Evolutionary conservation across 2,113 vertebrate species (phyloP).

Genomic region (Ariopsis seemanni): DNA sequence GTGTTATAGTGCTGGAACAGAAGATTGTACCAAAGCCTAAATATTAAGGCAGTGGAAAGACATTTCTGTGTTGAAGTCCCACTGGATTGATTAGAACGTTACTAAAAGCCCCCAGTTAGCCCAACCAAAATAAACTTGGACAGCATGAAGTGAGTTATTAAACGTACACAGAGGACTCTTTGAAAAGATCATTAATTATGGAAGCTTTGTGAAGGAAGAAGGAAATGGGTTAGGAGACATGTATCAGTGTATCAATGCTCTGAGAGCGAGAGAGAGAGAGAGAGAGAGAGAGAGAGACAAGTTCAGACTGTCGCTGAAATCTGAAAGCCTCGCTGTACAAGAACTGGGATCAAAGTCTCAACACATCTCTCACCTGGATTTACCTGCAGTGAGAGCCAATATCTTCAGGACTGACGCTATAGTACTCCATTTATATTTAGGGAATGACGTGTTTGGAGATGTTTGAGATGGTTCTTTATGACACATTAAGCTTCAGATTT

Average conservation of each 20-base stretch:
- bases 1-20: constrained; percentile 28
- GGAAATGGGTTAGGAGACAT: background rate
- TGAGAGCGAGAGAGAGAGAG: background rate
- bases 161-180: constrained; percentile 34
- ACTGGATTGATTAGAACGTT: constrained; percentile 32
- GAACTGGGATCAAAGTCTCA: constrained; percentile 29
- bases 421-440: background rate
- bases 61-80: constrained; percentile 12
- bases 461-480: background rate
- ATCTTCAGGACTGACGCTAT: constrained; percentile 54
- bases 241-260: background rate
- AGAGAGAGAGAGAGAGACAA: background rate
- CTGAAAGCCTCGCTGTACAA: background rate
- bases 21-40: constrained; percentile 8
- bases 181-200: constrained; percentile 42
- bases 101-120: constrained; percentile 18
- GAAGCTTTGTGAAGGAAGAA: background rate
- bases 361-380: constrained; percentile 35
- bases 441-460: background rate
- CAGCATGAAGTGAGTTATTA: constrained; percentile 28
- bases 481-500: background rate
- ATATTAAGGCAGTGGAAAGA: constrained; percentile 14
- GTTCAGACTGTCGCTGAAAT: background rate
- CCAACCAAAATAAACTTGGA: constrained; percentile 50
- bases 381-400: constrained; percentile 44